Conservation (phyloP, 2,888 invertebrate genomes). For the Lasioglossum figueresi region DNA sequence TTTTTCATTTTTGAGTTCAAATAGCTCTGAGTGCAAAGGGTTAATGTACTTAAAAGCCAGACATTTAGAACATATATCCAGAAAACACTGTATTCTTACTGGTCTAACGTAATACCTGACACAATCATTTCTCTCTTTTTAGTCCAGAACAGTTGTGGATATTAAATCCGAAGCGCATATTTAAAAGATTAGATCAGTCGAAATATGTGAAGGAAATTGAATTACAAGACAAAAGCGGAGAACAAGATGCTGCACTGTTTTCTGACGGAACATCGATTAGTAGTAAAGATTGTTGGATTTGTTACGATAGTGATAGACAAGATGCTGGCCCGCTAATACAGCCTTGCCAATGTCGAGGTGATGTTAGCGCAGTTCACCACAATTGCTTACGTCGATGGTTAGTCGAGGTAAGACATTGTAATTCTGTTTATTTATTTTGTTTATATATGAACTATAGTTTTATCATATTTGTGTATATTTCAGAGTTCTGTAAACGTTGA, state of each 20-base stretch:
- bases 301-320: constrained; percentile 92
- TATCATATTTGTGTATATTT: constrained; percentile 57
- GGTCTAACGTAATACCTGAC: too few species aligned
- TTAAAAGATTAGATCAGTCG: constrained; percentile 86
- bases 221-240: constrained; percentile 77
- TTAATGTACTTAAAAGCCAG: too few species aligned
- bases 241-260: constrained; percentile 72
- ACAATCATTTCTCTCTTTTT: constrained; percentile 32
- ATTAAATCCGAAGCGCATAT: constrained; percentile 94
- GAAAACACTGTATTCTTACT: background rate
- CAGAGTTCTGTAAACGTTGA: constrained; percentile 89
- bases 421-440: background rate
- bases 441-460: background rate
- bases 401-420: constrained; percentile 88
- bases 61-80: too few species aligned
- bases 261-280: constrained; percentile 84
- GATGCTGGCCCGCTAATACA: constrained; percentile 92
- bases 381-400: constrained; percentile 96
- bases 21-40: too few species aligned
- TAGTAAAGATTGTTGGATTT: constrained; percentile 95
- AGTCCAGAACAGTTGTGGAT: constrained; percentile 96
- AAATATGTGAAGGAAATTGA: constrained; percentile 80
- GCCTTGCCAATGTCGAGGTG: constrained; percentile 95
- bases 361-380: constrained; percentile 96
- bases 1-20: too few species aligned